phyloP scores from a whole-genome alignment of 2,888 invertebrate species.

The Standfussiana lucernea region DNA sequence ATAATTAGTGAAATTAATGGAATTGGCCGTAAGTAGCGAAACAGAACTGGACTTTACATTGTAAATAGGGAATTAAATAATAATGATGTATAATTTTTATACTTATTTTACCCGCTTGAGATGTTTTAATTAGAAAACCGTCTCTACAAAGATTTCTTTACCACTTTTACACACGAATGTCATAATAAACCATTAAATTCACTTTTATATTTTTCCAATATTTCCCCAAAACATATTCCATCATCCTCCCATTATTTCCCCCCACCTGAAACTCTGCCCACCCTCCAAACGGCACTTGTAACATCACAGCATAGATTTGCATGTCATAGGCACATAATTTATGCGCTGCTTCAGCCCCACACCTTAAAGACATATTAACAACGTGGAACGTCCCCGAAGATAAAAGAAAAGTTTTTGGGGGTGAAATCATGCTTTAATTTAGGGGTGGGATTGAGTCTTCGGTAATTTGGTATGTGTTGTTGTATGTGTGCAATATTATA shows the following conservation, averaged over 20 bases:
- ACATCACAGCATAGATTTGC: conserved; percentile 57
- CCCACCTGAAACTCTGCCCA: conserved; percentile 4
- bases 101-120: background rate
- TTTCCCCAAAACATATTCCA: background rate
- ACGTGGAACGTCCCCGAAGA: conserved; percentile 31
- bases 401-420: conserved; percentile 54
- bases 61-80: background rate
- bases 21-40: background rate
- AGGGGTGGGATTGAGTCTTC: conserved; percentile 20
- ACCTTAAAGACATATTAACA: conserved; percentile 62
- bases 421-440: conserved; percentile 44
- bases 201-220: background rate
- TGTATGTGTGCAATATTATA: background rate
- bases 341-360: conserved; percentile 32
- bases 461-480: conserved; percentile 20
- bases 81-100: background rate
- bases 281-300: conserved; percentile 41
- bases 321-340: conserved; percentile 57
- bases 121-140: background rate
- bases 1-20: background rate
- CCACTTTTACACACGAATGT: background rate
- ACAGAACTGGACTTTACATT: background rate
- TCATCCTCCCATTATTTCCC: background rate
- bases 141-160: background rate
- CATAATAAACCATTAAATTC: background rate